Evolutionary conservation across 2,888 invertebrate genomes (phyloP).

Genomic region (Epinotia demarniana): DNA sequence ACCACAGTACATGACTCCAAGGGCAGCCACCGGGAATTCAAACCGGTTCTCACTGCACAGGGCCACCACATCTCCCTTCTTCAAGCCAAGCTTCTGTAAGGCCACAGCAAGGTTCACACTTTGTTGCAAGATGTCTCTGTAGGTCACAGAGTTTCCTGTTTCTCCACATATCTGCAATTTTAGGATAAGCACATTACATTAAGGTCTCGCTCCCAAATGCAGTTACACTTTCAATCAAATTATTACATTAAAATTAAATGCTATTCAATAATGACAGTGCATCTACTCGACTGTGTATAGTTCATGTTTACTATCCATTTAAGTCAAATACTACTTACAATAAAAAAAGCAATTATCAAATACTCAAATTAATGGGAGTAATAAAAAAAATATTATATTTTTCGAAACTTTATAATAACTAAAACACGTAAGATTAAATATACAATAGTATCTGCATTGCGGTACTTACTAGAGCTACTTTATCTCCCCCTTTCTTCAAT

Average conservation of each 20-base stretch:
- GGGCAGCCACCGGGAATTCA: constrained; percentile 83
- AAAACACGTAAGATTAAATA: constrained; percentile 1
- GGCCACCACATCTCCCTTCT: constrained; percentile 84
- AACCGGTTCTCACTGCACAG: constrained; percentile 87
- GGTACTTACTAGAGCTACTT: constrained; percentile 76
- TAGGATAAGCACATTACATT: background rate
- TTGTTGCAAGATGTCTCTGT: constrained; percentile 81
- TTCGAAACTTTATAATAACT: background rate
- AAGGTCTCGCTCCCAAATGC: too few species aligned
- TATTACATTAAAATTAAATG: too few species aligned
- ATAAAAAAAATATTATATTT: background rate
- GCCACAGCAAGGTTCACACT: constrained; percentile 84
- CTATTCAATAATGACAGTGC: too few species aligned
- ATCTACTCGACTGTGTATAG: background rate
- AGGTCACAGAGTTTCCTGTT: constrained; percentile 83
- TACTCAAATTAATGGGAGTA: background rate
- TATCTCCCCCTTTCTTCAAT: constrained; percentile 78
- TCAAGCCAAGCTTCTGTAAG: constrained; percentile 79
- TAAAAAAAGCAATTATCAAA: too few species aligned
- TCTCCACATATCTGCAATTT: constrained; percentile 83
- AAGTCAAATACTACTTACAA: background rate
- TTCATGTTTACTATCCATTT: background rate
- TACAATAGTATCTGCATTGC: constrained; percentile 35
- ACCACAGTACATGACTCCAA: constrained; percentile 85
- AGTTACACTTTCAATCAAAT: too few species aligned